Evolutionary conservation across 2,888 invertebrate genomes (phyloP).

Genomic region (Digitonthophagus gazella): DNA sequence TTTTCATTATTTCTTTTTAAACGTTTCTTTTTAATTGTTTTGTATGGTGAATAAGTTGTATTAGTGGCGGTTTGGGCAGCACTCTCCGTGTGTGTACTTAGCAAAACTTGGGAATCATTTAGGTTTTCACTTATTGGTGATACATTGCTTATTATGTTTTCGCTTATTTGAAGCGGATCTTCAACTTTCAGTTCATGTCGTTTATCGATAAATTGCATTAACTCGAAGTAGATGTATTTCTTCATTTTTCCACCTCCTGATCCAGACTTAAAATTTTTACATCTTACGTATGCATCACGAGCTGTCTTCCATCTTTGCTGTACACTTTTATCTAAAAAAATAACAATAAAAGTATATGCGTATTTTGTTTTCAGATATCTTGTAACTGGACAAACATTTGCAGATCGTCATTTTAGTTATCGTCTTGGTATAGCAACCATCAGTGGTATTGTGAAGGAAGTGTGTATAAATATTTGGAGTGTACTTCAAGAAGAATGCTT

Average conservation of each 20-base stretch:
- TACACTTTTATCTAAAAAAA: not conserved
- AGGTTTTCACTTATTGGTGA: no score
- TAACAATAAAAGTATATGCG: slow-evolving; percentile 5
- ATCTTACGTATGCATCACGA: not conserved
- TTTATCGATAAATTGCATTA: not conserved
- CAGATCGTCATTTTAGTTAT: slow-evolving; percentile 36
- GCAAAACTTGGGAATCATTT: not conserved
- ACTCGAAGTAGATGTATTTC: not conserved
- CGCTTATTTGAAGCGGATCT: not conserved
- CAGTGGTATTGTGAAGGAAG: slow-evolving; percentile 33
- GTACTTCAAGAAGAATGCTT: not conserved
- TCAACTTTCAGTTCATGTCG: not conserved
- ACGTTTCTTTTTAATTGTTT: not conserved
- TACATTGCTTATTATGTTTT: no score
- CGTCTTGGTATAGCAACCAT: slow-evolving; percentile 36
- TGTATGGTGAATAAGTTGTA: no score
- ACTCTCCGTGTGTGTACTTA: not conserved
- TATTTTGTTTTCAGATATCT: slow-evolving; percentile 29
- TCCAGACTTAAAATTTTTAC: not conserved
- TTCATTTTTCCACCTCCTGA: not conserved
- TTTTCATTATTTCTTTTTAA: not conserved
- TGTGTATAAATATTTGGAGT: slow-evolving; percentile 23
- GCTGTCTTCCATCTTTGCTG: not conserved
- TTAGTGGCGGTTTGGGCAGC: not conserved
- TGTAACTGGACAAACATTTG: slow-evolving; percentile 34